Base-by-base conservation (phyloP, 2,797 vertebrate species). In the Acanthurus lineatus region DNA sequence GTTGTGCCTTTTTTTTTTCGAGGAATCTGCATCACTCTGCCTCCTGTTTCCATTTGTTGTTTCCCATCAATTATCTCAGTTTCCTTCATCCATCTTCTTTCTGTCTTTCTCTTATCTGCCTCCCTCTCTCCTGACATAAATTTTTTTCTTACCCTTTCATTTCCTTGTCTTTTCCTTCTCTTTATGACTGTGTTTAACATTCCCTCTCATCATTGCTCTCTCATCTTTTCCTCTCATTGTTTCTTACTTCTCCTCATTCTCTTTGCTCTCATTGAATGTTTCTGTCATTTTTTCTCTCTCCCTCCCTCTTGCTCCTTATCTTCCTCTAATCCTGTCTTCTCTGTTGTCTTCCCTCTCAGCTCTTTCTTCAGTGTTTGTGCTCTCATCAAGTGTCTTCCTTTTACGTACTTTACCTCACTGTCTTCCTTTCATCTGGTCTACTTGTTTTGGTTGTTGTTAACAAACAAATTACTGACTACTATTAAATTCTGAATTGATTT, bases 401-500 rank as follows among this genome's bases (percentile, higher is more conserved):
- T 72, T 71, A 28, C 73, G 49, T 69, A 2, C 32, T 49, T 77
- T 64, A 5, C 6, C 12, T 69, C 44, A 2, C 42, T 58, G 47
- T 60, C 67, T 81, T 48, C 56, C 73, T 81, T 87, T 83, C 65
- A 79, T 83, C 63, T 72, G 19, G 6, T 73, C 76, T 64, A 67
- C 67, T 51, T 76, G 48, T 77, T 88, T 86, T 71, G 56, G 78
- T 74, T 81, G 62, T 51, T 61, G 70, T 87, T 82, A 81, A 53
- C 77, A 84, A 77, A 83, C 58, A 79, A 76, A 85, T 84, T 79
- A 62, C 73, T 66, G 28, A 32, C 79, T 73, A 54, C 47, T 76
- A 2, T 75, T 83, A 19, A 79, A 15, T 66, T 70, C 54, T 49
- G 64, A 63, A 56, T 69, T 79, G 70, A 88, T 80, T 77, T 49